Evolutionary conservation across 2,888 invertebrate species (phyloP).

Genomic region (Thecocarcelia acutangulata): DNA sequence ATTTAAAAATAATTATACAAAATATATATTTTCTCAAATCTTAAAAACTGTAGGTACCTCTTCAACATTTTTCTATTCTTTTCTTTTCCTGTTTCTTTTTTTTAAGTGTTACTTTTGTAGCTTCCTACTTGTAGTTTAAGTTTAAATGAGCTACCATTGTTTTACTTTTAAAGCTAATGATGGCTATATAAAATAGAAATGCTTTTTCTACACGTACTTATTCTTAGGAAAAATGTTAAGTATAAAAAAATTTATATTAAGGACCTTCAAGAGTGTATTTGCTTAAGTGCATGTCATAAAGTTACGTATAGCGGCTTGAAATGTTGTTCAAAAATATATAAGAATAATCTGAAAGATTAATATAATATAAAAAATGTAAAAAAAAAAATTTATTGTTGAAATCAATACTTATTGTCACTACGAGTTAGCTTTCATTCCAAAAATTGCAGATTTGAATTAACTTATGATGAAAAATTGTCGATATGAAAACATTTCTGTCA

Average conservation of each 20-base stretch:
- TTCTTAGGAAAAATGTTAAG: conserved; percentile 6
- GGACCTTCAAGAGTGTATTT: conserved; percentile 36
- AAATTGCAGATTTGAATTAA: too few relatives aligned
- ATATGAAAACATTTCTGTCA: too few relatives aligned
- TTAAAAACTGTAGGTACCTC: background rate
- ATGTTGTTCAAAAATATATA: too few relatives aligned
- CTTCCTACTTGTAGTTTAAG: conserved; percentile 58
- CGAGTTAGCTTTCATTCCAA: too few relatives aligned
- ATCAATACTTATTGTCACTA: too few relatives aligned
- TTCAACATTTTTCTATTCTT: background rate
- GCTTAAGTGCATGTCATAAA: conserved; percentile 16
- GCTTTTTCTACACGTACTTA: conserved; percentile 48
- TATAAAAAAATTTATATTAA: conserved; percentile 24
- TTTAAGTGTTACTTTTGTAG: conserved; percentile 60
- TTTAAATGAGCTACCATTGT: conserved; percentile 57
- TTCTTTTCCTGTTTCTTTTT: background rate
- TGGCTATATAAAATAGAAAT: conserved; percentile 60
- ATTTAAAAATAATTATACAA: background rate
- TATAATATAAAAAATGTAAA: too few relatives aligned
- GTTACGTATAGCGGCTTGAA: too few relatives aligned
- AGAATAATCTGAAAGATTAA: too few relatives aligned
- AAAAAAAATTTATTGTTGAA: too few relatives aligned
- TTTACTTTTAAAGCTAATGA: conserved; percentile 62
- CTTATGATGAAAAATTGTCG: too few relatives aligned
- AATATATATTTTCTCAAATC: background rate